Conservation (phyloP, 2,113 vertebrate species). For the Herpetotheres cachinnans region DNA sequence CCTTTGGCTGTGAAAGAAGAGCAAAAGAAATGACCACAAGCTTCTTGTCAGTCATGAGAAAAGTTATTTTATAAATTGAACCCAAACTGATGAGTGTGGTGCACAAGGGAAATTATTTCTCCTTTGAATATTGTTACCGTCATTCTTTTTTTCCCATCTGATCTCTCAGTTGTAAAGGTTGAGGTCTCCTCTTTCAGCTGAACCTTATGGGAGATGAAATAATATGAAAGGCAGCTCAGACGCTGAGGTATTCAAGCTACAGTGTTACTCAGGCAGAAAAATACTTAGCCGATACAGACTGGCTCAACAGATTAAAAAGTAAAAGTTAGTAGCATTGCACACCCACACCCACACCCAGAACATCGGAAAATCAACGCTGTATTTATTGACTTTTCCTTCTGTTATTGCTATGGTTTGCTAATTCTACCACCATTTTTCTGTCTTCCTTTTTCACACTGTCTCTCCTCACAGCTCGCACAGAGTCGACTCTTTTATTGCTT, state of each 20-base stretch:
- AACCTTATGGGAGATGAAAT: background rate
- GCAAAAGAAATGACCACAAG: background rate
- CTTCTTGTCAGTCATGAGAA: background rate
- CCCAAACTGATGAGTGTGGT: background rate
- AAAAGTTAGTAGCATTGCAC: background rate
- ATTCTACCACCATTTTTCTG: background rate
- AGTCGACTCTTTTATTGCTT: background rate
- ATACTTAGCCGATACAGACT: background rate
- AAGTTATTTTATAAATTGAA: background rate
- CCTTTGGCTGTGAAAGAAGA: background rate
- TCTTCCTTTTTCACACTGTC: background rate
- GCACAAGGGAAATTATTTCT: constrained; percentile 20
- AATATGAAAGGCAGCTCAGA: background rate
- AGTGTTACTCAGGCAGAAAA: background rate
- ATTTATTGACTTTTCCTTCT: background rate
- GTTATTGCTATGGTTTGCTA: background rate
- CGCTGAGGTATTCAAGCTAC: background rate
- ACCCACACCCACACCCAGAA: background rate
- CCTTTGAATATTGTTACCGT: background rate
- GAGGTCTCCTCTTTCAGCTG: background rate
- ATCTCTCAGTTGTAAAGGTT: background rate
- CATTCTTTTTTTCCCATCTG: background rate
- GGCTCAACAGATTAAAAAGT: background rate
- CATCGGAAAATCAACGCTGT: background rate
- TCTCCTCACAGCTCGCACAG: background rate